phyloP scores from a whole-genome alignment of 2,113 vertebrate species.

The Oreochromis spilurus region DNA sequence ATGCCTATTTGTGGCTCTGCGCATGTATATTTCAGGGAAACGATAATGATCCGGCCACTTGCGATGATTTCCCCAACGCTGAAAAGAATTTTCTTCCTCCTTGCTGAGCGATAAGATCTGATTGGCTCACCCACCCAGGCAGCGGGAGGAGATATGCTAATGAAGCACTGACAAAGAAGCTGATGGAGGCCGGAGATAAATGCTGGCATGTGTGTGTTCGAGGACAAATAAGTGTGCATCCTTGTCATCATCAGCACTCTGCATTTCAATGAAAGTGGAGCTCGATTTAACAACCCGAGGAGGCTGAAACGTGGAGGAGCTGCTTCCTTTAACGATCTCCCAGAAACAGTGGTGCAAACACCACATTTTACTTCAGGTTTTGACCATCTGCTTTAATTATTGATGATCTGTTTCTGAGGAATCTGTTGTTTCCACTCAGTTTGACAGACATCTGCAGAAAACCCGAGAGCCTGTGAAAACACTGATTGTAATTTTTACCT shows the following conservation, averaged over 20 bases:
- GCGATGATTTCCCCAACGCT: neutral
- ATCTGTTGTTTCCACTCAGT: neutral
- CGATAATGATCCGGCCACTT: slow-evolving; percentile 7
- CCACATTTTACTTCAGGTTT: neutral
- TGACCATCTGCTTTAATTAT: neutral
- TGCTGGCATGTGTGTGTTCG: neutral
- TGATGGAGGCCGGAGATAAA: slow-evolving; percentile 31
- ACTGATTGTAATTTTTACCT: neutral
- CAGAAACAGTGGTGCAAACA: neutral
- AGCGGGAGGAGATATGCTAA: slow-evolving; percentile 53
- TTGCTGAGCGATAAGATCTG: slow-evolving; percentile 38
- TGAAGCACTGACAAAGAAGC: slow-evolving; percentile 30
- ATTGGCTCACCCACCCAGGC: slow-evolving; percentile 52
- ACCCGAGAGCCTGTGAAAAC: neutral
- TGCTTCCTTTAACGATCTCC: neutral
- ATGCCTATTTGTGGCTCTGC: neutral
- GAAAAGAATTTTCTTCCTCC: slow-evolving; percentile 23
- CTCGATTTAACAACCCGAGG: neutral
- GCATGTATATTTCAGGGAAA: neutral
- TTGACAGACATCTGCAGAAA: neutral
- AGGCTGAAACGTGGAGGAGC: neutral
- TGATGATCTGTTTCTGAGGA: neutral
- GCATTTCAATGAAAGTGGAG: slow-evolving; percentile 1
- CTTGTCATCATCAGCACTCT: neutral
- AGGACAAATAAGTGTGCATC: neutral